Evolutionary conservation across 2,113 vertebrate genomes (phyloP).

Genomic region (Hydrolagus affinis): DNA sequence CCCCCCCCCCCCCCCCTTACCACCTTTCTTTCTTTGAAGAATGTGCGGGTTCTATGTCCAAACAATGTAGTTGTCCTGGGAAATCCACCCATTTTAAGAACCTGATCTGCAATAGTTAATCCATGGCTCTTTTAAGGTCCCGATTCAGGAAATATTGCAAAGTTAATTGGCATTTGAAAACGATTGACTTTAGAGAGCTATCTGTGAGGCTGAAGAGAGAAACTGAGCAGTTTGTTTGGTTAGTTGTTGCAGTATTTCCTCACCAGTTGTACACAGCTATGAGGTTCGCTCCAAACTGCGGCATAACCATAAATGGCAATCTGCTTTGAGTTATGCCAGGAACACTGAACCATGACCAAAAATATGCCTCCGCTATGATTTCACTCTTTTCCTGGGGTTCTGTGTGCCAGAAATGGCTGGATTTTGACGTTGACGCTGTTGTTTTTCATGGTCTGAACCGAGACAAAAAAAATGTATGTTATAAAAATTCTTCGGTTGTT

Average conservation of each 20-base stretch:
- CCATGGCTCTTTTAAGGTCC: no score
- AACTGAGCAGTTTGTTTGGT: neutral
- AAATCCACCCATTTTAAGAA: no score
- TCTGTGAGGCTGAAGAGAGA: no score
- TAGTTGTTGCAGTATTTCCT: neutral
- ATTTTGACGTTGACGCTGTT: neutral
- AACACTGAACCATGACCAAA: conserved; percentile 21
- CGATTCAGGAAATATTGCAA: neutral
- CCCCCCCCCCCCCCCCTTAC: no score
- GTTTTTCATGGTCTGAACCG: no score
- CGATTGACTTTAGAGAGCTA: neutral
- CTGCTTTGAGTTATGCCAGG: neutral
- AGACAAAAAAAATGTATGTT: no score
- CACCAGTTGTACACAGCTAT: neutral
- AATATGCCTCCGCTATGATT: conserved; percentile 22
- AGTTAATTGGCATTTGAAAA: neutral
- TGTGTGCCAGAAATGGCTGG: conserved; percentile 7
- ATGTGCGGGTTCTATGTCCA: no score
- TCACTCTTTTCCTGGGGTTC: neutral
- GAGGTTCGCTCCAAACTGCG: conserved; percentile 25
- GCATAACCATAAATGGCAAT: conserved; percentile 55
- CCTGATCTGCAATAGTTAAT: no score
- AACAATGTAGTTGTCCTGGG: no score
- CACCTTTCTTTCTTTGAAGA: no score
- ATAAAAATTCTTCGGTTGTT: no score